A percentile compares a stretch with the other conserved stretches of the same genome.
phyloP scores from a whole-genome alignment of 2,113 vertebrate genomes.

The Spheniscus mendiculus region DNA sequence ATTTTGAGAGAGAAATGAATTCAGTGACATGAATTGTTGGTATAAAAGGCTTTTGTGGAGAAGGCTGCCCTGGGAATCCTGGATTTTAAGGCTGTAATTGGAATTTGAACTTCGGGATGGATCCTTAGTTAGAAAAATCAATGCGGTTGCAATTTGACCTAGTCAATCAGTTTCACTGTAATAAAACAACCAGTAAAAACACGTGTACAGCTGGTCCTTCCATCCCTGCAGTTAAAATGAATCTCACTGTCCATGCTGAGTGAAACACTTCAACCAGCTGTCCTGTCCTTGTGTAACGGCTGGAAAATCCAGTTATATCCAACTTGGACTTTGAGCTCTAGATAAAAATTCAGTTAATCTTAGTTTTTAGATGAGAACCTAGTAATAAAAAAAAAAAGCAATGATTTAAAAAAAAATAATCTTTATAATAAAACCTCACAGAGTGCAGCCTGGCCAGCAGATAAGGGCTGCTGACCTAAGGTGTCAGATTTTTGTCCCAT shows the following conservation, averaged over 20 bases:
- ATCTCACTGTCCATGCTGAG: accelerated
- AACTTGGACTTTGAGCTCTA: background rate
- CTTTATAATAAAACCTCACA: background rate
- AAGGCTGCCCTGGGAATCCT: background rate
- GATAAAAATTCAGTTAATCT: background rate
- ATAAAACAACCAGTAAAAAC: background rate
- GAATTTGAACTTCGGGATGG: background rate
- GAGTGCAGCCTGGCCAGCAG: background rate
- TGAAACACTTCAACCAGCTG: accelerated
- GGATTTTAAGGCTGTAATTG: constrained; percentile 9
- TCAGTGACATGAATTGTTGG: background rate
- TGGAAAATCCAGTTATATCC: background rate
- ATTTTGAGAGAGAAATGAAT: background rate
- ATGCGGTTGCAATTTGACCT: background rate
- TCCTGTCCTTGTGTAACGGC: background rate
- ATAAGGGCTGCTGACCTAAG: background rate
- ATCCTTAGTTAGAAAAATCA: background rate
- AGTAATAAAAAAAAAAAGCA: background rate
- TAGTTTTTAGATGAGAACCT: background rate
- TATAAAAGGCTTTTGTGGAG: background rate
- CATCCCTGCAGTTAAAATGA: background rate
- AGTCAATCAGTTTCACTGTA: background rate
- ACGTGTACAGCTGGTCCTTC: background rate
- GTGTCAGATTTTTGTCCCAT: background rate
- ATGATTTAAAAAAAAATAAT: background rate